Base-by-base conservation (phyloP, 2,113 vertebrate genomes). In the Mellivora capensis region DNA sequence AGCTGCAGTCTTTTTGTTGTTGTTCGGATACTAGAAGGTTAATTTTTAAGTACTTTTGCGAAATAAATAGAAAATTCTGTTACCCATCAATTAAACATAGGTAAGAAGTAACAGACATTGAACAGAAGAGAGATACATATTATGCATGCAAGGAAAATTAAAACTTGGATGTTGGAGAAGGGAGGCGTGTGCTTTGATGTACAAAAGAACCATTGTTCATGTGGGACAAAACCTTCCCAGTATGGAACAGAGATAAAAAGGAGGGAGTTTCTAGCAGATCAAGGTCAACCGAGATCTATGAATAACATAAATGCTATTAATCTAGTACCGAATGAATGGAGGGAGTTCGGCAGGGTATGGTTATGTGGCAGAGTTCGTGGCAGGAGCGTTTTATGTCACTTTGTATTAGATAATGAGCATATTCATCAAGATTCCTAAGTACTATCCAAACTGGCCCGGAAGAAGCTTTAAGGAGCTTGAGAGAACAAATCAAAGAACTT, bases 291-390 rank as follows among this genome's bases (percentile, higher is more conserved):
- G 94, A 98, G 98, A 98, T 98, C 98, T 98, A 98, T 98, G 98
- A 99, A 99, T 98, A 99, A 98, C 98, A 98, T 98, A 99, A 99
- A 99, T 98, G 98, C 98, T 98, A 98, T 99, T 99, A 98, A 98
- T 98, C 98, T 98, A 98, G 90, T 91, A 97, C 97, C 93, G 83
- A 97, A 98, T 98, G 98, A 98, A 98, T 98, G 97, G 95, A 97
- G 62, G 97, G 98, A 97, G 94, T 98, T 98, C 98, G 98, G 98
- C 79, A 86, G 98, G 97, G 97, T 97, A 97, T 87, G 97, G 97
- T 95, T 97, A 96, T 97, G 98, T 98, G 98, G 98, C 93, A 6
- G 98, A 97, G 98, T 98, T 98, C 97, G 39, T 98, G 98, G 98
- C 98, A 98, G 98, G 98, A 98, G 98, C 96, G 98, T 98, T 98